Percentiles rank a stretch among this genome's conserved stretches.
Evolutionary conservation across 2,888 invertebrate species (phyloP).

Genomic region (Sabatieria punctata): DNA sequence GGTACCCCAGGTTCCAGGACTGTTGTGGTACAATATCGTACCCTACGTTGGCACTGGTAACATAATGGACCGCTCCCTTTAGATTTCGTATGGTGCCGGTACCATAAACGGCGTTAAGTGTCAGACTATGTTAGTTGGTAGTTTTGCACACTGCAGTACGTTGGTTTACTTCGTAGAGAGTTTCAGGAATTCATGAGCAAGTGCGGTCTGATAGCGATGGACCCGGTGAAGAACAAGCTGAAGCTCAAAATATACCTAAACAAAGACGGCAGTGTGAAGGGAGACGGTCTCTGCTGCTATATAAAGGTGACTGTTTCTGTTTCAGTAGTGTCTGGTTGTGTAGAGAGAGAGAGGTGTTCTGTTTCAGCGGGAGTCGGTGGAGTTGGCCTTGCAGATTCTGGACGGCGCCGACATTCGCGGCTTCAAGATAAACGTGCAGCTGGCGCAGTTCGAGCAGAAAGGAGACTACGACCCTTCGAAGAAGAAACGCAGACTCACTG

Average conservation of each 20-base stretch:
- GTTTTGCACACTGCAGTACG: too few species aligned
- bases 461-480: constrained; percentile 64
- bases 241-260: constrained; percentile 83
- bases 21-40: too few species aligned
- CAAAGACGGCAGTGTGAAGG: constrained; percentile 62
- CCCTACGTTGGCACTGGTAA: too few species aligned
- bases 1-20: too few species aligned
- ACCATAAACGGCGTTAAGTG: too few species aligned
- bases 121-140: too few species aligned
- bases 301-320: constrained; percentile 53
- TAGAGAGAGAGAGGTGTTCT: constrained; percentile 8
- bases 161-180: constrained; percentile 42
- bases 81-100: too few species aligned
- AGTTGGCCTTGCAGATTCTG: constrained; percentile 69
- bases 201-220: constrained; percentile 81
- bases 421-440: constrained; percentile 65
- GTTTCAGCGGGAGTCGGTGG: constrained; percentile 72
- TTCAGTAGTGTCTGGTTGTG: constrained; percentile 34
- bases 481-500: constrained; percentile 64
- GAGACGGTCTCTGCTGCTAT: constrained; percentile 88
- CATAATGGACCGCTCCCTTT: too few species aligned
- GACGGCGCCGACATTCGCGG: constrained; percentile 69
- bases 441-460: constrained; percentile 82
- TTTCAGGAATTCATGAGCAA: constrained; percentile 84
- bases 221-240: constrained; percentile 52